Percentiles rank a stretch among this genome's conserved stretches.
phyloP scores from a whole-genome alignment of 2,113 vertebrate genomes.

The Asarcornis scutulata region DNA sequence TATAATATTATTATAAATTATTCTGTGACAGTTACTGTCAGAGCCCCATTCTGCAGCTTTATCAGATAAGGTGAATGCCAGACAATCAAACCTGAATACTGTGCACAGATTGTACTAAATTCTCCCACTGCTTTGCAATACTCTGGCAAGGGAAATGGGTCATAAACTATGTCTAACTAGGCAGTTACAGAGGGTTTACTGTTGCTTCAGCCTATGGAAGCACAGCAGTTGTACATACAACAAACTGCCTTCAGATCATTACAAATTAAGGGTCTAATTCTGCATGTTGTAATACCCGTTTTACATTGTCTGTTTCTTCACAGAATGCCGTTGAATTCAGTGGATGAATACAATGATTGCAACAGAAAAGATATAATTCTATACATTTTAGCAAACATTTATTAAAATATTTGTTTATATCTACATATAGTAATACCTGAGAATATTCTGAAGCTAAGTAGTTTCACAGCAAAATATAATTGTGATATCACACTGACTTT shows the following conservation, averaged over 20 bases:
- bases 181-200: neutral
- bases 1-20: neutral
- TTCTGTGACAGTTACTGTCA: neutral
- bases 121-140: slow-evolving; percentile 1
- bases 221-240: neutral
- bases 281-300: neutral
- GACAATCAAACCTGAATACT: neutral
- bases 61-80: neutral
- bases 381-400: neutral
- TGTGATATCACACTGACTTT: neutral
- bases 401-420: neutral
- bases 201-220: neutral
- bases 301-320: neutral
- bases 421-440: neutral
- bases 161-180: slow-evolving; percentile 35
- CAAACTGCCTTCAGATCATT: neutral
- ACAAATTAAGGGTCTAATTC: neutral
- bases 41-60: neutral
- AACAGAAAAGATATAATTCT: neutral
- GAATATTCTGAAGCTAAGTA: neutral
- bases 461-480: neutral
- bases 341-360: neutral
- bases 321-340: neutral
- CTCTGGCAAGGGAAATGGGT: neutral
- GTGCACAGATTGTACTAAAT: slow-evolving; percentile 18